A percentile compares a stretch with the other conserved stretches of the same genome.
These are phyloP conservation scores for Theonella swinhoei DNA, from an alignment of 37 sponge, comb jelly and placozoan genomes.

Conservation along the genomic window DNA sequence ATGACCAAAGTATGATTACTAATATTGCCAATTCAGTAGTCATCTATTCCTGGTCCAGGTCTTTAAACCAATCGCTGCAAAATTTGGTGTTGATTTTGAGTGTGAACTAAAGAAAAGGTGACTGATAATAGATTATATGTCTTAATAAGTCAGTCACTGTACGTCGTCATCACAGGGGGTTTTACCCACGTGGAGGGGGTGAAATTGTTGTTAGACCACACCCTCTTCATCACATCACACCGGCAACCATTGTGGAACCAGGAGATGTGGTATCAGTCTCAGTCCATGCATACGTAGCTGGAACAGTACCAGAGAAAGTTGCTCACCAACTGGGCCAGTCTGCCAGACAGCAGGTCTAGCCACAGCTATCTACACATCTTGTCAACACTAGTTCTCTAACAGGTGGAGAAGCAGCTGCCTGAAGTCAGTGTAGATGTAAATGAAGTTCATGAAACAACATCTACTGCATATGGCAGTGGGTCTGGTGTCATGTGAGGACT, in stretches of 20 bases:
- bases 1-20: constrained; percentile 37
- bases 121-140: background rate
- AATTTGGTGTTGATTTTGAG: constrained; percentile 76
- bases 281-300: constrained; percentile 63
- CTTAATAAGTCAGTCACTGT: too few species aligned
- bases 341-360: constrained; percentile 25
- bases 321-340: constrained; percentile 30
- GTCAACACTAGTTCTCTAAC: background rate
- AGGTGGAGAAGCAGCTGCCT: constrained; percentile 6
- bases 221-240: constrained; percentile 47
- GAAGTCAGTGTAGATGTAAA: constrained; percentile 20
- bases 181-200: constrained; percentile 92
- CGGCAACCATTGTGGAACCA: constrained; percentile 63
- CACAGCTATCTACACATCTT: constrained; percentile 8
- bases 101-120: constrained; percentile 50
- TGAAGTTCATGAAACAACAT: constrained; percentile 44
- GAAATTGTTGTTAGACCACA: constrained; percentile 57
- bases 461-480: constrained; percentile 67
- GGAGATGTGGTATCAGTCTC: constrained; percentile 44
- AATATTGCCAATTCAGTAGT: background rate
- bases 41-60: constrained; percentile 39
- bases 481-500: constrained; percentile 79
- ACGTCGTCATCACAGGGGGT: constrained; percentile 68
- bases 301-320: constrained; percentile 60
- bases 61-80: constrained; percentile 51